A percentile compares a stretch with the other conserved stretches of the same genome.
Conservation (phyloP, 2,113 vertebrate genomes). For the Mustela nigripes region DNA sequence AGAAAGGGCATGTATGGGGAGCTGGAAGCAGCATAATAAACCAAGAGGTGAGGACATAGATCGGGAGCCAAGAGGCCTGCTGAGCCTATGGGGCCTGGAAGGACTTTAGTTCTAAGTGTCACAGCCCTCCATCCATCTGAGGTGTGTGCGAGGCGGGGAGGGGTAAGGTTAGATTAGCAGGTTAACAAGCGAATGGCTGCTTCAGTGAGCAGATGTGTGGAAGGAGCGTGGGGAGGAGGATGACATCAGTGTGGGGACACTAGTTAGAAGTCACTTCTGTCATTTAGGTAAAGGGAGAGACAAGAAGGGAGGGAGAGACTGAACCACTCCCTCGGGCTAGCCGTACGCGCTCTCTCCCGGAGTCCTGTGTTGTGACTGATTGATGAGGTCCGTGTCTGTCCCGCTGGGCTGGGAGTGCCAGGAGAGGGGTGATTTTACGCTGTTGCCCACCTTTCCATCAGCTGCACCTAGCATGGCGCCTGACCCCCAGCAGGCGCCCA, state of each 20-base stretch:
- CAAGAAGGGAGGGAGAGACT: too few relatives aligned
- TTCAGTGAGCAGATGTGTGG: background rate
- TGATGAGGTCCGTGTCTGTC: background rate
- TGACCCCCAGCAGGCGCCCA: background rate
- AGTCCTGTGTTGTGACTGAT: background rate
- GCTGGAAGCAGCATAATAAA: background rate
- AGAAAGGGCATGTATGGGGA: background rate
- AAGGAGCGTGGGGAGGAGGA: too few relatives aligned
- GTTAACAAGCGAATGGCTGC: background rate
- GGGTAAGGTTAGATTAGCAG: background rate
- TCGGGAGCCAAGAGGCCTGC: background rate
- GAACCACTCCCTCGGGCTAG: background rate
- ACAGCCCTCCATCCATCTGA: background rate
- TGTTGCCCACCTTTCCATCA: background rate
- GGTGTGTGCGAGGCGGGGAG: background rate
- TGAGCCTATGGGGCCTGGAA: background rate
- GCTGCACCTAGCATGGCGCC: background rate
- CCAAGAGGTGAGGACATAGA: background rate
- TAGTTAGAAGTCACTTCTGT: background rate
- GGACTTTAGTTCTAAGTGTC: background rate
- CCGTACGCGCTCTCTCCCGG: background rate
- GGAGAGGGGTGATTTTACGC: background rate
- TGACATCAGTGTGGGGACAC: fast-evolving
- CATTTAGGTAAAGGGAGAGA: background rate
- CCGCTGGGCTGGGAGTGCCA: background rate